Percentiles rank a stretch among this genome's conserved stretches.
Evolutionary conservation across 2,888 invertebrate species (phyloP).

Genomic region (Panorpa germanica): DNA sequence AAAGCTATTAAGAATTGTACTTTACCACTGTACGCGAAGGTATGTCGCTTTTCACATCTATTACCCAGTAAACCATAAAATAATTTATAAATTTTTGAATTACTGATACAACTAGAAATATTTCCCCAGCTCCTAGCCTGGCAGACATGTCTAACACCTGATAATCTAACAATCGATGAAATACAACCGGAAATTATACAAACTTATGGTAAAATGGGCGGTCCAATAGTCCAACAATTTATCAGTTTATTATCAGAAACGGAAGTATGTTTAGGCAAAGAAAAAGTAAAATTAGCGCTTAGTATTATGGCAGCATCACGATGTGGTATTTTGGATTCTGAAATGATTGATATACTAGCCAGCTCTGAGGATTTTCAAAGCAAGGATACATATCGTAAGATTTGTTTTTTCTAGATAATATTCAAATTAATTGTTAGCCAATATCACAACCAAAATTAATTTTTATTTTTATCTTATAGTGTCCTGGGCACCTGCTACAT

Average conservation of each 20-base stretch:
- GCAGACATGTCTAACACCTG: conserved; percentile 31
- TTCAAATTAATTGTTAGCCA: conserved; percentile 5
- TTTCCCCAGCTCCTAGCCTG: conserved; percentile 27
- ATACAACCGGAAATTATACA: too few species aligned
- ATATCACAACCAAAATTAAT: neutral
- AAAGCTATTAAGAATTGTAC: conserved; percentile 43
- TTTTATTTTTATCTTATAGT: conserved; percentile 30
- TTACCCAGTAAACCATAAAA: neutral
- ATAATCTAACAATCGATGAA: too few species aligned
- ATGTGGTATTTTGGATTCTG: conserved; percentile 62
- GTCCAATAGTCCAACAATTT: too few species aligned
- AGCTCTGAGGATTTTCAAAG: conserved; percentile 42
- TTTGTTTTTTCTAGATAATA: conserved; percentile 4
- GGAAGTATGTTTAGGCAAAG: too few species aligned
- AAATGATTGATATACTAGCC: conserved; percentile 52
- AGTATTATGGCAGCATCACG: conserved; percentile 55
- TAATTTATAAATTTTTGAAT: conserved; percentile 2
- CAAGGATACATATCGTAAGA: conserved; percentile 38
- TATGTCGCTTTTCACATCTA: conserved; percentile 15
- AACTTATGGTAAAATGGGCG: too few species aligned
- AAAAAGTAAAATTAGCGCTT: conserved; percentile 44
- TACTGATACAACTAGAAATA: too few species aligned
- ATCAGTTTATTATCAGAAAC: too few species aligned
- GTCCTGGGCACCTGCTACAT: conserved; percentile 47
- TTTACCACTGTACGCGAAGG: conserved; percentile 50